Base-by-base conservation (phyloP, 2,888 invertebrate species). In the Sycophila texana region DNA sequence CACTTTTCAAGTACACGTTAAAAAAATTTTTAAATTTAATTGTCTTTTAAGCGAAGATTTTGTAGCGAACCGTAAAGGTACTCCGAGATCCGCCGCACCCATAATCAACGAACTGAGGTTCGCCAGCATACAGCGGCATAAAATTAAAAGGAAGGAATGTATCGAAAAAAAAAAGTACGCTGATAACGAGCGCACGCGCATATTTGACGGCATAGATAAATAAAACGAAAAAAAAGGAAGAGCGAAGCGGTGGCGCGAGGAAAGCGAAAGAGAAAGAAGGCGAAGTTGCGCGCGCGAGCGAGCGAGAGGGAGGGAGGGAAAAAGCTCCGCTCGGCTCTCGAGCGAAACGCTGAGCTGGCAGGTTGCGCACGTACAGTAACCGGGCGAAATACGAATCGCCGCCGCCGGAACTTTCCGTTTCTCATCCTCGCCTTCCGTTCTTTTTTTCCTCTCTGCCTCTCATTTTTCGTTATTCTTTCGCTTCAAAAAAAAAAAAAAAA, bases 321-420 rank as follows among this genome's bases (percentile, higher is more conserved):
- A 39, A 74, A 68, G 53, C 58, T 61, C 51, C 53, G 30, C 57
- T 26, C 12, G 13, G 60, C 83, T 83, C 84, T 83, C 82, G 82
- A 84, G 82, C 82, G 83, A 86, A 87, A 85, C 80, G 87, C 87
- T 87, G 87, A 87, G 83, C 77, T 82, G 80, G 86, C 87, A 85
- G 83, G 81, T 85, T 84, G 84, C 26, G 53, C 79, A 83, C 70
- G 65, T 60, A 75, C 26, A 39, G n/a, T 83, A 83, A 77, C 81
- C 85, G 72, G 82, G 83, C 84, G 85, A 86, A 87, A 86, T 82
- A 84, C 84, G 86, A 83, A 85, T 83, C 84, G 86, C 84, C 83
- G 83, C 57, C 84, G 85, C 85, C 84, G 84, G 85, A 86, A 86
- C 84, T 86, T 87, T 86, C 82, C 82, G 81, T 84, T 83, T 66